Evolutionary conservation across 64 coral and sea anemone species (phyloP).

Genomic region (Hydrozoanthus tunicans): DNA sequence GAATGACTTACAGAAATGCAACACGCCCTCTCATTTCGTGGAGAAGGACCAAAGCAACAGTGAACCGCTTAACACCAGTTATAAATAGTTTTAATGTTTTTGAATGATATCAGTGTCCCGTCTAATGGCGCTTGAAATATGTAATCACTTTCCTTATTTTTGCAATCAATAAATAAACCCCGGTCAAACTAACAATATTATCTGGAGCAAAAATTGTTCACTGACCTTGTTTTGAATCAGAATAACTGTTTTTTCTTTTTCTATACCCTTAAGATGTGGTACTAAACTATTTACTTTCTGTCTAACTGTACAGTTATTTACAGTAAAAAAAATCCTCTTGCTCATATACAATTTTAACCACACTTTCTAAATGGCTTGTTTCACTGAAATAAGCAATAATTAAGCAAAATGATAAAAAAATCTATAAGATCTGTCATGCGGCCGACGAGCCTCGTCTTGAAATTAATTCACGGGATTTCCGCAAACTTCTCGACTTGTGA

Average conservation of each 20-base stretch:
- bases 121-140: not conserved
- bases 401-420: not conserved
- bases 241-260: not conserved
- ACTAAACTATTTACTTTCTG: not conserved
- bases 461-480: not conserved
- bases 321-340: constrained; percentile 30
- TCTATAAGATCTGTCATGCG: not conserved
- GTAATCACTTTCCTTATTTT: not conserved
- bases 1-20: too few relatives aligned
- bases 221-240: not conserved
- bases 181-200: not conserved
- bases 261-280: not conserved
- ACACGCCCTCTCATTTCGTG: too few relatives aligned
- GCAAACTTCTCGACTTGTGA: too few relatives aligned
- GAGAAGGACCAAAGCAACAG: too few relatives aligned
- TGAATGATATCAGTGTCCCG: too few relatives aligned
- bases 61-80: too few relatives aligned
- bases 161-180: constrained; percentile 19
- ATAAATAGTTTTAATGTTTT: too few relatives aligned
- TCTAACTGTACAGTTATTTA: constrained; percentile 50
- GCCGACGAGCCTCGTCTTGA: not conserved
- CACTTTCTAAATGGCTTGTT: not conserved
- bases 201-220: not conserved
- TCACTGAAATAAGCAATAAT: not conserved
- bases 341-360: constrained; percentile 37